These are phyloP conservation scores for Elegia similella DNA, from an alignment of 2,888 invertebrate genomes.

Conservation along the genomic window DNA sequence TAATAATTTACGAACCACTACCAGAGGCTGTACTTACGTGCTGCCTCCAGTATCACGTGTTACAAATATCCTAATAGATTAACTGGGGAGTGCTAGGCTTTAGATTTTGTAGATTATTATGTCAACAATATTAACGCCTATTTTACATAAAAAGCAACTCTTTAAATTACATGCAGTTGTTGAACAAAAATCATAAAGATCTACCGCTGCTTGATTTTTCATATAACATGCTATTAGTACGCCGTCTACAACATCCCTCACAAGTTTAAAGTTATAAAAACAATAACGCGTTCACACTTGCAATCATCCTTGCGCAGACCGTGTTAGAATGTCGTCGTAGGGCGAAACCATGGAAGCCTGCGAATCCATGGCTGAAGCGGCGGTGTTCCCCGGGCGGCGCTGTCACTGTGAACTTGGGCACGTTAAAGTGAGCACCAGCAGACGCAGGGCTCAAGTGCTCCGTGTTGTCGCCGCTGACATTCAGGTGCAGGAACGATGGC, in stretches of 20 bases:
- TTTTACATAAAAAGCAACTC: neutral
- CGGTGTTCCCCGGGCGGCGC: slow-evolving; percentile 78
- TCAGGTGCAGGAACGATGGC: slow-evolving; percentile 83
- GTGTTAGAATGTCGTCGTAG: slow-evolving; percentile 85
- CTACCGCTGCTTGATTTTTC: neutral
- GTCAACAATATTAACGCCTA: no score
- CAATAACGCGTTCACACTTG: slow-evolving; percentile 52
- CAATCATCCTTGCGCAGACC: slow-evolving; percentile 80
- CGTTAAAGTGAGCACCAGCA: slow-evolving; percentile 75
- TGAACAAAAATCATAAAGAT: no score
- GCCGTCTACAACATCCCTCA: slow-evolving; percentile 10
- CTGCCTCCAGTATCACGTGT: neutral
- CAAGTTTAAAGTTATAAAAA: slow-evolving; percentile 18
- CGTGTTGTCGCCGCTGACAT: slow-evolving; percentile 53
- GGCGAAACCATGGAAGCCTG: slow-evolving; percentile 83
- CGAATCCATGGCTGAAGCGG: slow-evolving; percentile 74
- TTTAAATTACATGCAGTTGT: neutral
- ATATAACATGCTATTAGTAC: slow-evolving; percentile 24
- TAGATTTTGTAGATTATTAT: neutral
- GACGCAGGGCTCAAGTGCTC: slow-evolving; percentile 63
- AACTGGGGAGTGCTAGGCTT: neutral
- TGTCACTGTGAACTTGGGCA: slow-evolving; percentile 79
- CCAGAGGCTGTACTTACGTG: neutral
- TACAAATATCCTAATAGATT: neutral
- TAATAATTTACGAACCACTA: neutral